A percentile compares a stretch with the other conserved stretches of the same genome.
Evolutionary conservation across 2,888 invertebrate genomes (phyloP).

Genomic region (Thymelicus lineola): DNA sequence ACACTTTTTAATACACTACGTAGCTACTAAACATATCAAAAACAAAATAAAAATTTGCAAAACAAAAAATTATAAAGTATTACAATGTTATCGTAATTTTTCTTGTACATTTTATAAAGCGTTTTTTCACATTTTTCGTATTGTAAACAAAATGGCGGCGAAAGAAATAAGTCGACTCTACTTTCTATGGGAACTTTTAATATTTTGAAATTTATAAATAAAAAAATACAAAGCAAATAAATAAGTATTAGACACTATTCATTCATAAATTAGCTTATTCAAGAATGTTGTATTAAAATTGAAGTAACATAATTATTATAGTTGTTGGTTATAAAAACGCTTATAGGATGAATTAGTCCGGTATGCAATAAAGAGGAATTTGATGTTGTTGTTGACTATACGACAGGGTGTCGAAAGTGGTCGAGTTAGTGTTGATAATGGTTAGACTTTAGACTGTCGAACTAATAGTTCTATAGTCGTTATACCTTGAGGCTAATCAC

Average conservation of each 20-base stretch:
- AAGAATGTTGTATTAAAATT: background rate
- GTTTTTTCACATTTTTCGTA: slow-evolving; percentile 1
- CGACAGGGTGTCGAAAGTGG: slow-evolving; percentile 52
- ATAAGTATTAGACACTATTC: background rate
- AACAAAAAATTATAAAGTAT: slow-evolving; percentile 19
- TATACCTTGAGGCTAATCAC: slow-evolving; percentile 69
- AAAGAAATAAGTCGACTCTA: slow-evolving; percentile 13
- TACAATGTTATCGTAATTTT: background rate
- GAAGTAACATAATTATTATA: background rate
- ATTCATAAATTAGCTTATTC: background rate
- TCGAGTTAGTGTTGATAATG: slow-evolving; percentile 55
- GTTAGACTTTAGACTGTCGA: slow-evolving; percentile 66
- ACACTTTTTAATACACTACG: slow-evolving; percentile 27
- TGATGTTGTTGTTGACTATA: background rate
- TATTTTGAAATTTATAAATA: background rate
- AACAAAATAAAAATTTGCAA: slow-evolving; percentile 30
- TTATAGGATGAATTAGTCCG: too few relatives aligned
- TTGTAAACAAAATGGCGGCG: background rate
- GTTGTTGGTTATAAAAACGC: background rate
- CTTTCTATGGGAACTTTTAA: slow-evolving; percentile 11
- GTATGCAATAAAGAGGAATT: too few relatives aligned
- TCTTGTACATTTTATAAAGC: slow-evolving; percentile 22
- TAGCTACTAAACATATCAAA: slow-evolving; percentile 16
- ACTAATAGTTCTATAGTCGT: slow-evolving; percentile 53
- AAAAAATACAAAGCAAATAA: background rate